Evolutionary conservation across 2,113 vertebrate species (phyloP), one percentile per base, ranked within the genome.

Genomic region (Hemibagrus wyckioides): DNA sequence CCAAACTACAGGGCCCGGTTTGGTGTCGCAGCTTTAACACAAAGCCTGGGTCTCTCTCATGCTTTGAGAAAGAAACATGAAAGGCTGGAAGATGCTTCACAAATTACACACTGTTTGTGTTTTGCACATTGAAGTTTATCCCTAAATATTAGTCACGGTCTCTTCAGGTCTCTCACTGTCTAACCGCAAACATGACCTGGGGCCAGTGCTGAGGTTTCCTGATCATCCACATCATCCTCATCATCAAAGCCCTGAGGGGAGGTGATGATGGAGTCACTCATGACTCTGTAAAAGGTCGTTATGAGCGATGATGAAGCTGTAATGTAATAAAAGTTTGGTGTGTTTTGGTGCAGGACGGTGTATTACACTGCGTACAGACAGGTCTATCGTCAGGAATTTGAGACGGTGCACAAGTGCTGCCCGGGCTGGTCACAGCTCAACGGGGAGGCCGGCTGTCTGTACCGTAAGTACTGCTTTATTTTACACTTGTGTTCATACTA

Each of bases 291-390:
- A 33, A 41, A 44, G 52, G 23, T 54, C 28, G 14, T 59, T 33
- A 44, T 59, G 67, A 23, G 61, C 23, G n/a, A 11, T 54, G 57
- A 44, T 83, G 2, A 41, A 30, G 14, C 23, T 15, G 0, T 9
- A 83, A 41, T 69, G 63, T 85, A 54, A 88, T 79, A 57, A 87
- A 71, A 39, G 41, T 15, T 76, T 21, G 15, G 23, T 73, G 21
- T 19, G 88, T 4, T 9, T 82, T 77, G 89, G 93, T 93, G 80
- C 94, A 99, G 98, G 88, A 96, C 96, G 0, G 75, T 93, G 0
- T 99, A 98, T 84, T 96, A 96, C 93, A 95, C 93, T 0, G 92
- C 95, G 17, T 96, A 96, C 94, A 93, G 96, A 89, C 97, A 97
- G 89, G 94, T 95, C 69, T 97, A 99, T 92, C 71, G 90, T 36